Evolutionary conservation across 2,113 vertebrate species (phyloP).

Genomic region (Microcebus ravelobensis): DNA sequence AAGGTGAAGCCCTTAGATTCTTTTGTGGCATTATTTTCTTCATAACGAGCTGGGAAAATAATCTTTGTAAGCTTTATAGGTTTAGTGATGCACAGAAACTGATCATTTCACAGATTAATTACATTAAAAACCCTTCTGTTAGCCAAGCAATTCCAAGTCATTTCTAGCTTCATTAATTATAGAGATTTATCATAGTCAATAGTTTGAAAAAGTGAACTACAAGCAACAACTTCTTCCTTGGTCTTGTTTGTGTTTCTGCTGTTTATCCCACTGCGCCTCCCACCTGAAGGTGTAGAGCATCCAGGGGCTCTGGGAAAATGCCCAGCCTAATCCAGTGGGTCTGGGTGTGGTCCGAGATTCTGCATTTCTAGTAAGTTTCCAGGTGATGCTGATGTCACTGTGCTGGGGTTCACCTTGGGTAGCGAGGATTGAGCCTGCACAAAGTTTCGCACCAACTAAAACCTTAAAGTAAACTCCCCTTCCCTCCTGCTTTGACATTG

Average conservation of each 20-base stretch:
- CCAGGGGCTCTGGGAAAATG: background rate
- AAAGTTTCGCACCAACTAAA: background rate
- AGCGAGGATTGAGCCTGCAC: rapidly evolving
- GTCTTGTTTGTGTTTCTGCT: background rate
- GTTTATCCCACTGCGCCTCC: background rate
- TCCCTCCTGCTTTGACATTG: background rate
- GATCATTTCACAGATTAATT: constrained; percentile 68
- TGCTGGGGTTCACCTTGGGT: background rate
- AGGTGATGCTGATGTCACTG: rapidly evolving
- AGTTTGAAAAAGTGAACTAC: constrained; percentile 55
- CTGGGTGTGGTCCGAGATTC: rapidly evolving
- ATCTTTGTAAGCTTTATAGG: constrained; percentile 60
- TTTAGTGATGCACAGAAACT: constrained; percentile 40
- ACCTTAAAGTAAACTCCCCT: background rate
- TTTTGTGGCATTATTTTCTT: constrained; percentile 31
- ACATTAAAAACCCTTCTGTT: constrained; percentile 50
- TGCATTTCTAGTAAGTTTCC: background rate
- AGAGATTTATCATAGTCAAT: constrained; percentile 12
- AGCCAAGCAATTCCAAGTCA: constrained; percentile 55
- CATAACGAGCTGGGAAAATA: constrained; percentile 54
- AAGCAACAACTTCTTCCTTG: constrained; percentile 35
- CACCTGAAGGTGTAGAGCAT: background rate
- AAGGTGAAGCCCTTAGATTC: constrained; percentile 12
- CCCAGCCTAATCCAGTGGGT: rapidly evolving
- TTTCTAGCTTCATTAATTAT: constrained; percentile 68